A percentile compares a stretch with the other conserved stretches of the same genome.
These are phyloP conservation scores for Dryobota labecula DNA, from an alignment of 2,888 invertebrate genomes.

Conservation along the genomic window DNA sequence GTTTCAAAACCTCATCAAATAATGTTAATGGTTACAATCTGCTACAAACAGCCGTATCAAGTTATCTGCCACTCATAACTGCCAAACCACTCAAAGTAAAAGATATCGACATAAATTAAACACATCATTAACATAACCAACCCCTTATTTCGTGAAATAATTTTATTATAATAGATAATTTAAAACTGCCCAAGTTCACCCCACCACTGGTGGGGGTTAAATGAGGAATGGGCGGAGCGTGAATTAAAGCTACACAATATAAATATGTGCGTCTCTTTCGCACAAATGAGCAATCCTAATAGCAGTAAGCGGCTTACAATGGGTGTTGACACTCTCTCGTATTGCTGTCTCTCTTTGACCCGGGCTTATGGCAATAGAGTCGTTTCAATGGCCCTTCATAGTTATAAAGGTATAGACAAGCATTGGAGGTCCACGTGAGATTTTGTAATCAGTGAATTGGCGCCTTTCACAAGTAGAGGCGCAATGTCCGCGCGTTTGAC, in stretches of 20 bases:
- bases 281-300: conserved; percentile 88
- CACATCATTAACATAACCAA: conserved; percentile 89
- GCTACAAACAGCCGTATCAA: conserved; percentile 24
- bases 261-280: conserved; percentile 83
- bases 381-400: conserved; percentile 84
- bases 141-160: conserved; percentile 90
- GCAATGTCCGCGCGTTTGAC: conserved; percentile 87
- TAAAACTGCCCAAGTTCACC: conserved; percentile 89
- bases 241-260: conserved; percentile 80
- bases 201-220: conserved; percentile 84
- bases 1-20: background rate
- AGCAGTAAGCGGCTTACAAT: conserved; percentile 88
- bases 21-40: conserved; percentile 2
- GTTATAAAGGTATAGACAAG: conserved; percentile 84
- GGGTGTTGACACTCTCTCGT: conserved; percentile 81
- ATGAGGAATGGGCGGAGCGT: conserved; percentile 86
- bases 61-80: conserved; percentile 62
- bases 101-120: conserved; percentile 87
- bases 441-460: conserved; percentile 90
- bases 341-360: conserved; percentile 78
- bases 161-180: conserved; percentile 91
- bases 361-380: conserved; percentile 75
- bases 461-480: conserved; percentile 86
- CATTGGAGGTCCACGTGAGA: conserved; percentile 88
- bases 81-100: conserved; percentile 69